Percentiles rank a stretch among this genome's conserved stretches.
Evolutionary conservation across 37 sponge, comb jelly and placozoan species (phyloP).

Genomic region (Theonella swinhoei): DNA sequence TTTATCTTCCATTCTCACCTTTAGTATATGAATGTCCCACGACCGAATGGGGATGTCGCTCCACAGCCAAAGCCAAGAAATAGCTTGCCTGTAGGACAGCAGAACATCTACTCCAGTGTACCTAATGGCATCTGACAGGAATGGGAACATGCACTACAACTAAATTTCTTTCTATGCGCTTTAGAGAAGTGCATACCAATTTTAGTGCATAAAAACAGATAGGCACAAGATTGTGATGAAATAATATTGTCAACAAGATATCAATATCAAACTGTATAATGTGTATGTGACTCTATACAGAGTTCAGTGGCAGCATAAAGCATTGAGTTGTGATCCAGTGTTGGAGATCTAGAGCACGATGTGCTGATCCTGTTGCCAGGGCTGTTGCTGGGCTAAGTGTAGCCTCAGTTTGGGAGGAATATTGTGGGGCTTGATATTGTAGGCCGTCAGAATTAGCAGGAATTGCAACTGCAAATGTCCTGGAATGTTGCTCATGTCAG

Average conservation of each 20-base stretch:
- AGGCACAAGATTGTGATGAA: too few relatives aligned
- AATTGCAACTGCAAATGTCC: constrained; percentile 29
- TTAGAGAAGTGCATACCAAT: too few relatives aligned
- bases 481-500: constrained; percentile 49
- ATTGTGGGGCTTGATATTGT: constrained; percentile 35
- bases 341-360: too few relatives aligned
- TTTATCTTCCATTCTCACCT: background rate
- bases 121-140: background rate
- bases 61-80: background rate
- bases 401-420: constrained; percentile 10
- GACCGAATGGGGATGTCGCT: too few relatives aligned
- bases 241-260: too few relatives aligned
- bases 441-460: constrained; percentile 54
- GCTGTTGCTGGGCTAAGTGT: background rate
- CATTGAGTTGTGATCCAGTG: too few relatives aligned
- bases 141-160: too few relatives aligned
- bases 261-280: too few relatives aligned
- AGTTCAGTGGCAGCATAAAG: too few relatives aligned
- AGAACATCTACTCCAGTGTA: background rate
- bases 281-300: too few relatives aligned
- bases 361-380: background rate
- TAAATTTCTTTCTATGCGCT: too few relatives aligned
- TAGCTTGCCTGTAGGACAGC: background rate
- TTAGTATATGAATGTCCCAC: background rate
- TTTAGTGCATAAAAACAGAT: too few relatives aligned